Evolutionary conservation across 1,140 invertebrate genomes (phyloP), one percentile per base, ranked within the genome.

Genomic region (Mactra quadrangularis): DNA sequence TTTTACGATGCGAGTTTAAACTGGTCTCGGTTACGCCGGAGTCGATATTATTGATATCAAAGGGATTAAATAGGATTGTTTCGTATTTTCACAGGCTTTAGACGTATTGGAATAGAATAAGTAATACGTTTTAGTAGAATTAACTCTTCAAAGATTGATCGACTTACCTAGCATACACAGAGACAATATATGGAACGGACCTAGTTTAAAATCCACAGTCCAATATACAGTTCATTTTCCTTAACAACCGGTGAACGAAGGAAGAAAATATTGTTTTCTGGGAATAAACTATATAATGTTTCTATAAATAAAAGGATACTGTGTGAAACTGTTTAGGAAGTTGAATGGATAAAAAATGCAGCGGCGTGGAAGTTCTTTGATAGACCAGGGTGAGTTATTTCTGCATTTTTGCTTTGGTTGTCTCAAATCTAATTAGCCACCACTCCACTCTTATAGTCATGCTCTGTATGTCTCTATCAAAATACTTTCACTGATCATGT

Each of bases 41-140:
- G 70, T 57, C 70, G 52, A 72, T 72, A 71, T n/a, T 57, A 72
- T 19, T 25, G 45, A 35, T 33, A 53, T 72, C n/a, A 72, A 72
- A 50, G 35, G 35, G 70, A 55, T 72, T 72, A 72, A 22, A 4
- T 72, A 31, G 70, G 70, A 72, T 72, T 72, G 70, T 72, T 72
- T 72, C 70, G 38, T 35, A 55, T 55, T 72, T 55, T 45, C 4
- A 72, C 70, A 72, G 55, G 70, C 33, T 57, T 72, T 57, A 68
- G 13, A 53, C 33, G 29, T 38, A 41, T 72, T 72, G n/a, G n/a
- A 55, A 72, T 52, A 55, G 70, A 72, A 55, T 53, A 7, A 50
- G 50, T 72, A 72, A 72, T 72, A 57, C 19, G 70, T 38, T 71
- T 72, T 55, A 55, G 35, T 27, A 50, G 33, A 72, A 47, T 55